Base-by-base conservation (phyloP, 2,888 invertebrate species). In the Ormia ochracea region DNA sequence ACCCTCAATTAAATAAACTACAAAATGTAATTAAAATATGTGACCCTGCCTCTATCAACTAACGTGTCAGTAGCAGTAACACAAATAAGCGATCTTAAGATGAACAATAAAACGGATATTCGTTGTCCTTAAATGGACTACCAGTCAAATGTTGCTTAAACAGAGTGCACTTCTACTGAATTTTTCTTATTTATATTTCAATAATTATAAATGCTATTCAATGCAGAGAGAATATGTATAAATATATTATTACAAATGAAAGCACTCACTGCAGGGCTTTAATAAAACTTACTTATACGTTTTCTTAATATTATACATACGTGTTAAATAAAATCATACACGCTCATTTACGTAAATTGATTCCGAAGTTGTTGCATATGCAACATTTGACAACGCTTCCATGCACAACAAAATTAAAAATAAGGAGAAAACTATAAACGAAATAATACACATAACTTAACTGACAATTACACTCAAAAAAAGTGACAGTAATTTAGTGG, bases 1-100 rank as follows among this genome's bases (percentile, higher is more conserved):
- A 66, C 69, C 61, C 38, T 69, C 56, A 63, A 76, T 76, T 69
- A 69, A 76, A 76, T 76, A 56, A 54, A 23, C 68, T 31, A 56
- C 9, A 12, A 21, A 63, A 45, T 4, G 17, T 45, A 17, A 68
- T 14, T 56, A 45, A 45, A 69, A 69, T 19, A 10, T n/a, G n/a
- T n/a, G n/a, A n/a, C n/a, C n/a, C n/a, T n/a, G n/a, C n/a, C n/a
- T n/a, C n/a, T n/a, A n/a, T n/a, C n/a, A n/a, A n/a, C n/a, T n/a
- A n/a, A n/a, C n/a, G n/a, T n/a, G n/a, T n/a, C n/a, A n/a, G n/a
- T n/a, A n/a, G n/a, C n/a, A n/a, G n/a, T n/a, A n/a, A n/a, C n/a
- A n/a, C n/a, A n/a, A n/a, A n/a, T n/a, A n/a, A n/a, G n/a, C n/a
- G n/a, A n/a, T n/a, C n/a, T n/a, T n/a, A n/a, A n/a, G n/a, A n/a